These are phyloP conservation scores for Zaprionus vittiger DNA, from an alignment of 1,140 invertebrate species.

Conservation along the genomic window DNA sequence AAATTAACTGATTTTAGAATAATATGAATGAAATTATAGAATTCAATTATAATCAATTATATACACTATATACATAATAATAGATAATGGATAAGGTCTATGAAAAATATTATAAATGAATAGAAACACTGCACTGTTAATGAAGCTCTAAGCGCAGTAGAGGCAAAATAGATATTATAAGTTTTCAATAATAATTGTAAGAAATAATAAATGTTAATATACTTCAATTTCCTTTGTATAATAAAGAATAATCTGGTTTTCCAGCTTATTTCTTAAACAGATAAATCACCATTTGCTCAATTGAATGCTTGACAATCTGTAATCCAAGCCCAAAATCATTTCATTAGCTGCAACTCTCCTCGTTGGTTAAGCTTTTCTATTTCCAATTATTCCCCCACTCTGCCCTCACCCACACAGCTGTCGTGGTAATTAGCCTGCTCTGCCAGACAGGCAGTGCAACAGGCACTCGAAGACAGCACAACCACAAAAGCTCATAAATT, in stretches of 20 bases:
- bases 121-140: no score
- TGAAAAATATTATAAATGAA: no score
- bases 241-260: no score
- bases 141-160: no score
- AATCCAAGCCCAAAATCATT: constrained; percentile 17
- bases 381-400: constrained; percentile 18
- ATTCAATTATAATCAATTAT: not conserved
- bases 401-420: not conserved
- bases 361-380: constrained; percentile 19
- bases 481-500: constrained; percentile 74
- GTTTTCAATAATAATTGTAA: not conserved
- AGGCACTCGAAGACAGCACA: constrained; percentile 32
- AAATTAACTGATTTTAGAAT: not conserved
- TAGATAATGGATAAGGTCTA: not conserved
- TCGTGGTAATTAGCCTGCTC: constrained; percentile 46
- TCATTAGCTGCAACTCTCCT: not conserved
- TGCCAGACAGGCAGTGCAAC: constrained; percentile 46
- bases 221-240: not conserved
- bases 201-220: not conserved
- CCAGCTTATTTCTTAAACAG: not conserved
- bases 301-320: constrained; percentile 7
- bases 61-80: not conserved
- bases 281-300: constrained; percentile 5
- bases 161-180: no score
- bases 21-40: not conserved